Evolutionary conservation across 2,888 invertebrate species (phyloP).

Genomic region (Aradus depressus): DNA sequence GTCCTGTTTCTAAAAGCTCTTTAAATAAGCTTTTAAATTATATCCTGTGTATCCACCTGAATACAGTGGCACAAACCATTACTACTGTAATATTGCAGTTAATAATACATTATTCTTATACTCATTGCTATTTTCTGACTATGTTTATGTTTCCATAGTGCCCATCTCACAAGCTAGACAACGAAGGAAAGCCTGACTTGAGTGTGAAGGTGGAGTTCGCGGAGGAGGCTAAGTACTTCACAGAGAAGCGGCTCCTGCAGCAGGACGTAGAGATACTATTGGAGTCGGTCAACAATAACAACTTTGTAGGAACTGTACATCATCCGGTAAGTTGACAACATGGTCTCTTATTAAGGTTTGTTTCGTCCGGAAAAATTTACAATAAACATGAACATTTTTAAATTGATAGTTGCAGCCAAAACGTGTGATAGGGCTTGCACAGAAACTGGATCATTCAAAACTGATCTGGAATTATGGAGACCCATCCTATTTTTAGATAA

Average conservation of each 20-base stretch:
- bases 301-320: slow-evolving; percentile 84
- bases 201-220: slow-evolving; percentile 52
- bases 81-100: not conserved
- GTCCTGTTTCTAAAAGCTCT: no score
- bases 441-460: no score
- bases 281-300: slow-evolving; percentile 76
- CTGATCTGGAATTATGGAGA: no score
- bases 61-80: no score
- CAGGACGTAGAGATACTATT: slow-evolving; percentile 79
- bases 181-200: slow-evolving; percentile 57
- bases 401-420: no score
- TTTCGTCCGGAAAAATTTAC: no score
- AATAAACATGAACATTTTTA: no score
- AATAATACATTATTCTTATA: not conserved
- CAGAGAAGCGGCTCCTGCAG: slow-evolving; percentile 83
- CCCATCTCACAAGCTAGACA: slow-evolving; percentile 67
- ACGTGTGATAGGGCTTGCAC: no score
- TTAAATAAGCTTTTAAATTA: no score
- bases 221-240: slow-evolving; percentile 88
- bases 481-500: no score
- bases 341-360: no score
- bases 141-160: slow-evolving; percentile 41
- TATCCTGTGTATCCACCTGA: no score
- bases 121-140: slow-evolving; percentile 7
- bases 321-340: slow-evolving; percentile 68